Evolutionary conservation across 2,888 invertebrate species (phyloP).

Genomic region (Brachyopa scutellaris): DNA sequence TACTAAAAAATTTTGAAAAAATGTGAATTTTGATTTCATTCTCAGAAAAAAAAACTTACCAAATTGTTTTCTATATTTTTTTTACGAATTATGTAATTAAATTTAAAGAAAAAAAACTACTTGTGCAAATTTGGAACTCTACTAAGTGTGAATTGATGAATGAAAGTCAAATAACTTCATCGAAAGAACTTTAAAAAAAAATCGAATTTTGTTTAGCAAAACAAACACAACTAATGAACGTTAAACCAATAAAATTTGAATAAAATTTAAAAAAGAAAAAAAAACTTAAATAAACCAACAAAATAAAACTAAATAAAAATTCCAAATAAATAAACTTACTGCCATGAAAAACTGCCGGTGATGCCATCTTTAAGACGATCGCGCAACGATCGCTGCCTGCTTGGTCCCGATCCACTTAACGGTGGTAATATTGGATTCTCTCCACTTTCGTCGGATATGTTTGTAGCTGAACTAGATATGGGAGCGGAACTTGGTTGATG

Average conservation of each 20-base stretch:
- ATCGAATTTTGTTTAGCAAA: neutral
- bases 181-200: neutral
- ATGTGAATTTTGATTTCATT: constrained; percentile 33
- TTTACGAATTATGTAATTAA: constrained; percentile 13
- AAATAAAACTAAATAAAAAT: constrained; percentile 39
- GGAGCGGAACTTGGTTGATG: constrained; percentile 70
- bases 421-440: constrained; percentile 80
- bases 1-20: constrained; percentile 33
- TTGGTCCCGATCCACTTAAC: constrained; percentile 83
- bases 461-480: constrained; percentile 79
- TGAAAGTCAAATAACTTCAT: neutral
- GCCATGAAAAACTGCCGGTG: constrained; percentile 90
- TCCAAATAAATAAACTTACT: constrained; percentile 85
- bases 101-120: constrained; percentile 45
- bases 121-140: constrained; percentile 63
- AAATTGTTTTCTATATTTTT: constrained; percentile 16
- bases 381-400: constrained; percentile 89
- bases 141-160: constrained; percentile 54
- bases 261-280: neutral
- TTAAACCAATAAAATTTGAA: neutral
- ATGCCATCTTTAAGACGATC: constrained; percentile 91
- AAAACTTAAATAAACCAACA: constrained; percentile 9
- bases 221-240: constrained; percentile 6
- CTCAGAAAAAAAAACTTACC: constrained; percentile 46
- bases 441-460: constrained; percentile 77